These are phyloP conservation scores for Macaca mulatta DNA, from an alignment of 2,113 vertebrate genomes.

Conservation along the genomic window DNA sequence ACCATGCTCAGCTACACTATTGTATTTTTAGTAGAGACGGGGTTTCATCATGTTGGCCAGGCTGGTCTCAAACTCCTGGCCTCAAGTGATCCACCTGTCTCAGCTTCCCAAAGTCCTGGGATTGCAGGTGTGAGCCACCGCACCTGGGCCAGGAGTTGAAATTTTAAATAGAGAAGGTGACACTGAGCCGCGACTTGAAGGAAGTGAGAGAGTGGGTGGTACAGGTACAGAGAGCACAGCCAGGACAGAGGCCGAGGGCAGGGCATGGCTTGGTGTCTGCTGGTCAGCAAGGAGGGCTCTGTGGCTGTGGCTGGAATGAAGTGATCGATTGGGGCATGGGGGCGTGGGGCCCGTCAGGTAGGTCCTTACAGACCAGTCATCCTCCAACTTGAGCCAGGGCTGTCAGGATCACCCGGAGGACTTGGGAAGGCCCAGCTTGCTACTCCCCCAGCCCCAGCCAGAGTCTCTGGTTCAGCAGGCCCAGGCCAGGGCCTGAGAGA, in stretches of 20 bases:
- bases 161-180: not conserved
- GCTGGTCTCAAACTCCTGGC: too few relatives aligned
- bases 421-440: too few relatives aligned
- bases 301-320: not conserved
- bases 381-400: fast-evolving
- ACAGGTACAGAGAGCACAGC: not conserved
- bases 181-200: not conserved
- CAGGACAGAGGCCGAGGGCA: not conserved
- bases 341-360: not conserved
- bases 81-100: too few relatives aligned
- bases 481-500: not conserved
- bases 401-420: not conserved
- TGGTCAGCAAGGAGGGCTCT: not conserved
- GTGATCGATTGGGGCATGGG: fast-evolving
- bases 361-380: not conserved
- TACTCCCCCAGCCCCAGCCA: not conserved
- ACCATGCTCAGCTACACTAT: too few relatives aligned
- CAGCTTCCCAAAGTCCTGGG: too few relatives aligned
- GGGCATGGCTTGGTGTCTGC: not conserved
- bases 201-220: not conserved
- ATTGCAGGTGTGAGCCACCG: too few relatives aligned
- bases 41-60: too few relatives aligned
- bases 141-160: not conserved
- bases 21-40: too few relatives aligned
- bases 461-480: not conserved